Evolutionary conservation across 2,113 vertebrate genomes (phyloP), one percentile per base, ranked within the genome.

Genomic region (Myiagra hebetior): DNA sequence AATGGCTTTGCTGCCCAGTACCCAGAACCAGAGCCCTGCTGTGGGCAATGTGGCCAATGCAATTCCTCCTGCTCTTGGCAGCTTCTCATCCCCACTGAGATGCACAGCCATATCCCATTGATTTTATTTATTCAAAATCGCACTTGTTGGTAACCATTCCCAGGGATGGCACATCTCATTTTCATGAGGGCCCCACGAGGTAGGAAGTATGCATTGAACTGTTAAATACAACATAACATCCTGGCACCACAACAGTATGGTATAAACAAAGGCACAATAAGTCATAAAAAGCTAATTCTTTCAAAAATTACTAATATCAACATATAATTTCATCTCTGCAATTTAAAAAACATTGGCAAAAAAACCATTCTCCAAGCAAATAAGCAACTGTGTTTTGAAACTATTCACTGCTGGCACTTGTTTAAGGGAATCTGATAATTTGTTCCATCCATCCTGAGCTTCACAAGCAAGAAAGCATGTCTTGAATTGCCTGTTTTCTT

Each of bases 401-500:
- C 84, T 90, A 90, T 97, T 94, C 83, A 84, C 73, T 94, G 87
- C 72, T 96, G 89, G 89, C 75, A 85, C 75, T 95, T 97, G 68
- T 97, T 97, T 95, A 95, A 96, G 89, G 87, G 89, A 97, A 92
- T 96, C 73, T 96, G 85, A 82, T 96, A 95, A 96, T 96, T 93
- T 94, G 83, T 85, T 95, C 81, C 91, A 96, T 95, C 53, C 70
- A 86, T 79, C 52, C 70, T 95, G 73, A 87, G 92, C 50, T 77
- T 42, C 85, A 62, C 64, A 93, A 85, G 93, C 75, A 90, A 91
- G 95, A 93, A 97, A 80, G 46, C 85, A 86, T 89, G 94, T 78
- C 75, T 94, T 73, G 80, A 74, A 96, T 78, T 5, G 85, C 52
- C 85, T 97, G 73, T 78, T 89, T 96, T 97, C 83, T 94, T 93